Percentiles rank a stretch among this genome's conserved stretches.
phyloP scores from a whole-genome alignment of 2,113 vertebrate species.

The Pandion haliaetus region DNA sequence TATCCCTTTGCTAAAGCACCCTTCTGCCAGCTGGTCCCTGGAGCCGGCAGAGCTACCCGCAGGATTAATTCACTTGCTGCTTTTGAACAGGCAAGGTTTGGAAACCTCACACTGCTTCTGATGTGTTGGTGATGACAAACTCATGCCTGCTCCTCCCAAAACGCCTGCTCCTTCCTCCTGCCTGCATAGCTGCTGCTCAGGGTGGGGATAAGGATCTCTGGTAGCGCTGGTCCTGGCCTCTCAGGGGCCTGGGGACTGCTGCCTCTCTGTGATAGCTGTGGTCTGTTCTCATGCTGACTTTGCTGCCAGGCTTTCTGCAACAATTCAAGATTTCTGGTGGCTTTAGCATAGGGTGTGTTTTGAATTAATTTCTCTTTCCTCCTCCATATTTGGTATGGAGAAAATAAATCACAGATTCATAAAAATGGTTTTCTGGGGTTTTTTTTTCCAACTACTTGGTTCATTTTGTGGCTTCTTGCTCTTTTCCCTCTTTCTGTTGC shows the following conservation, averaged over 20 bases:
- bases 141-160: not conserved
- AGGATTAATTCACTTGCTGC: not conserved
- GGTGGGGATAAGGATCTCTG: not conserved
- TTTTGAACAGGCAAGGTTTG: not conserved
- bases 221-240: not conserved
- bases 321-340: not conserved
- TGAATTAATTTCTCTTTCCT: not conserved
- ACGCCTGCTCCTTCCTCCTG: not conserved
- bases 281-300: not conserved
- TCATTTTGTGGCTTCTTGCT: not conserved
- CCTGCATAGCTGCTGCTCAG: not conserved
- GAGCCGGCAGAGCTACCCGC: not conserved
- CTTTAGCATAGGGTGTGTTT: not conserved
- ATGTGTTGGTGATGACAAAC: not conserved
- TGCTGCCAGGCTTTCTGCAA: not conserved
- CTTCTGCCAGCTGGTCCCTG: not conserved
- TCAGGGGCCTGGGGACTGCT: not conserved
- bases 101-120: not conserved
- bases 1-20: not conserved
- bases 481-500: not conserved
- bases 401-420: not conserved
- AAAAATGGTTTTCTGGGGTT: not conserved
- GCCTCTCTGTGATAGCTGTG: accelerated
- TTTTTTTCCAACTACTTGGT: not conserved
- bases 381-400: not conserved